Percentiles rank a stretch among this genome's conserved stretches.
Evolutionary conservation across 2,888 invertebrate species (phyloP).

Genomic region (Lithodes maja): DNA sequence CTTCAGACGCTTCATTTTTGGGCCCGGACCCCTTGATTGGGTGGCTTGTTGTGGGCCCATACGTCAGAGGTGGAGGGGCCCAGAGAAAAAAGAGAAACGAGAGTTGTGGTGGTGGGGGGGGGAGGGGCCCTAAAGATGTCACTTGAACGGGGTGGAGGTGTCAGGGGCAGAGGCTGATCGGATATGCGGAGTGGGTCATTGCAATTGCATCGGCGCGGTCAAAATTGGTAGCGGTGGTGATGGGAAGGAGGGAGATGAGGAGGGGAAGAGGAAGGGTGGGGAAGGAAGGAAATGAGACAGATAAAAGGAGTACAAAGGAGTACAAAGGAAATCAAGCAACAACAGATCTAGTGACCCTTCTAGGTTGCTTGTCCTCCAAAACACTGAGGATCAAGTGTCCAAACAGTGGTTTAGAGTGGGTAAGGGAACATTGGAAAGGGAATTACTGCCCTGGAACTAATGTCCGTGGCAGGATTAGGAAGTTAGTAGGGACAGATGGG

Average conservation of each 20-base stretch:
- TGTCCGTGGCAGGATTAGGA: too few relatives aligned
- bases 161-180: constrained; percentile 17
- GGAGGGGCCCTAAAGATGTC: background rate
- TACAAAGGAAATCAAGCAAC: too few relatives aligned
- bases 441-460: too few relatives aligned
- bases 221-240: background rate
- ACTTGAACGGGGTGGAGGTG: constrained; percentile 4
- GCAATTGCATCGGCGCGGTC: background rate
- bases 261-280: background rate
- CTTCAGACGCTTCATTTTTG: background rate
- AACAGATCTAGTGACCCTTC: too few relatives aligned
- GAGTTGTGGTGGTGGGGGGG: background rate
- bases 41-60: background rate
- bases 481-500: too few relatives aligned
- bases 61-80: background rate
- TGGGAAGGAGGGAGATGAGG: background rate
- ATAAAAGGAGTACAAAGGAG: too few relatives aligned
- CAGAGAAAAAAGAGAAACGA: background rate
- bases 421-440: too few relatives aligned
- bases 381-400: too few relatives aligned
- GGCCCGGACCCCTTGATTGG: background rate
- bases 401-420: too few relatives aligned
- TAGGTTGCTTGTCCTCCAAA: too few relatives aligned
- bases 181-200: constrained; percentile 4
- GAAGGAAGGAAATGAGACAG: background rate